Conservation (phyloP, 2,113 vertebrate genomes). For the Nipponia nippon region DNA sequence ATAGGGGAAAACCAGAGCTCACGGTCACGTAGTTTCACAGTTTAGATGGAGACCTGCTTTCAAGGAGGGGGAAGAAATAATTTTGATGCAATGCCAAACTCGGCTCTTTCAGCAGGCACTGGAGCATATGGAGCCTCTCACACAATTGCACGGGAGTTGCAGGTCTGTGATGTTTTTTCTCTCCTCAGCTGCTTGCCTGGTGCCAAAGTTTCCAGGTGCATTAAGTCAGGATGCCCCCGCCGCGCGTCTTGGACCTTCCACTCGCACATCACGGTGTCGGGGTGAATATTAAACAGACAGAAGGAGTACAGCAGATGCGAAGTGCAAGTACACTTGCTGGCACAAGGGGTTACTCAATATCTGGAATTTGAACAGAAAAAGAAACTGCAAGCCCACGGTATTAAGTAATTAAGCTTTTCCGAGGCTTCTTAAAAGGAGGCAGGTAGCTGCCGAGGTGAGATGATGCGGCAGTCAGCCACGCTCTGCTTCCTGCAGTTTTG, state of each 20-base stretch:
- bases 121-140: conserved; percentile 31
- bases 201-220: conserved; percentile 37
- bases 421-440: background rate
- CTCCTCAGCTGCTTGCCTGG: background rate
- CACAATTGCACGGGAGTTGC: background rate
- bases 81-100: background rate
- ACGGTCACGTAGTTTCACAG: rapidly evolving
- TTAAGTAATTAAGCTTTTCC: background rate
- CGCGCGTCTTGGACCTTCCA: background rate
- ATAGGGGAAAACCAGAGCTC: background rate
- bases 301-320: background rate
- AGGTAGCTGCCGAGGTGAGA: background rate
- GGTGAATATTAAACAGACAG: conserved; percentile 43
- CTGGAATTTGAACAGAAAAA: background rate
- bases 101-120: rapidly evolving
- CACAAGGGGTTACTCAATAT: background rate
- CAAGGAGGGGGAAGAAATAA: background rate
- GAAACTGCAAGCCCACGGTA: background rate
- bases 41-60: background rate
- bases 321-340: background rate
- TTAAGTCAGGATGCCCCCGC: background rate
- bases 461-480: background rate
- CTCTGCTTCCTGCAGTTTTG: background rate
- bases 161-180: background rate
- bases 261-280: rapidly evolving